phyloP scores from a whole-genome alignment of 2,797 vertebrate genomes.

The Apogon talboti region DNA sequence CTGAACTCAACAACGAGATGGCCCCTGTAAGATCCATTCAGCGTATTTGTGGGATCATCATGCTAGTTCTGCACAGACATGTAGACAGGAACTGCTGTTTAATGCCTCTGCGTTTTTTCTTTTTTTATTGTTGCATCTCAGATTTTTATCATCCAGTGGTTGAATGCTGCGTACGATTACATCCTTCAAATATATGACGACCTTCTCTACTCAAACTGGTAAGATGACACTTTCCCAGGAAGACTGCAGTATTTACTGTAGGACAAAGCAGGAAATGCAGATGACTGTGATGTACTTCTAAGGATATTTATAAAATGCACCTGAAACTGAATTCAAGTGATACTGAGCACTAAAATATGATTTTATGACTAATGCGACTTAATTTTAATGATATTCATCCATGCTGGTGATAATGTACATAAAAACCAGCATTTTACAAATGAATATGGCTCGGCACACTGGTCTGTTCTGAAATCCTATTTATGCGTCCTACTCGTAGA shows the following conservation, averaged over 20 bases:
- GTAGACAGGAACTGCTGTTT: not conserved
- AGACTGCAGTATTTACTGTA: constrained; percentile 9
- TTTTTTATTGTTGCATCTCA: constrained; percentile 49
- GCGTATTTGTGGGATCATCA: not conserved
- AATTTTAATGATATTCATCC: too few species aligned
- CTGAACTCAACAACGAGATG: constrained; percentile 92
- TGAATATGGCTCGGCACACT: too few species aligned
- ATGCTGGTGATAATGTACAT: too few species aligned
- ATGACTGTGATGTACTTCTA: not conserved
- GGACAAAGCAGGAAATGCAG: not conserved
- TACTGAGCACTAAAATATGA: too few species aligned
- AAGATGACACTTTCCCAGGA: constrained; percentile 41
- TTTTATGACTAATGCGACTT: too few species aligned
- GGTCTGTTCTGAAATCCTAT: too few species aligned
- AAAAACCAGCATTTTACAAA: too few species aligned
- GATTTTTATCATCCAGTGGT: constrained; percentile 93
- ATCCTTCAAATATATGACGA: constrained; percentile 88
- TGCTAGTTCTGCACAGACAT: not conserved
- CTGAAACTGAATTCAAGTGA: constrained; percentile 23
- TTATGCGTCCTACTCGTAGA: too few species aligned
- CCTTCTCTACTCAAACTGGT: constrained; percentile 95
- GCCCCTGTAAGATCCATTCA: constrained; percentile 86
- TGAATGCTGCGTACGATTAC: constrained; percentile 86
- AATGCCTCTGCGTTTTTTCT: constrained; percentile 4
- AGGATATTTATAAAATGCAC: constrained; percentile 23